Evolutionary conservation across 1,140 invertebrate species (phyloP).

Genomic region (Hylyphantes graminicola): DNA sequence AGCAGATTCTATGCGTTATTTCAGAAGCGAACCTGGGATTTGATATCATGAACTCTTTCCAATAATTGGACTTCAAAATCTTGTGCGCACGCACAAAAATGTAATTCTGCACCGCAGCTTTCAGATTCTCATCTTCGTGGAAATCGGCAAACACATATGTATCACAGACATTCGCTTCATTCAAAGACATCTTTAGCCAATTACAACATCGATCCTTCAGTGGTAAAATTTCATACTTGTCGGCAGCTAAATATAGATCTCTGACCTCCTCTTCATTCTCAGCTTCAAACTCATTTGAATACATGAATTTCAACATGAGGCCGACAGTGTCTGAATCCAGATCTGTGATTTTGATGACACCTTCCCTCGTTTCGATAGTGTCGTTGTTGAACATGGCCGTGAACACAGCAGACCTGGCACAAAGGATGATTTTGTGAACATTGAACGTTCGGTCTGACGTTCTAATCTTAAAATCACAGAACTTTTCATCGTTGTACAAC

Average conservation of each 20-base stretch:
- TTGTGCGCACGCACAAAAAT: not conserved
- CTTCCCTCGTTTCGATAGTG: slow-evolving; percentile 11
- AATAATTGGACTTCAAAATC: not conserved
- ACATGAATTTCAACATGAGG: not conserved
- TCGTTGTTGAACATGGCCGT: slow-evolving; percentile 66
- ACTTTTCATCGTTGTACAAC: not conserved
- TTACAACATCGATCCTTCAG: not conserved
- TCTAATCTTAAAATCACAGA: slow-evolving; percentile 65
- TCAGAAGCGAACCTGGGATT: not conserved
- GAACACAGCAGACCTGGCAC: slow-evolving; percentile 67
- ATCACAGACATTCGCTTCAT: not conserved
- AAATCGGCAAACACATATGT: not conserved
- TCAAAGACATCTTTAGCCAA: not conserved
- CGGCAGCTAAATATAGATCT: not conserved
- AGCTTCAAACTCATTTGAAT: not conserved
- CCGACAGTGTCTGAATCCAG: not conserved
- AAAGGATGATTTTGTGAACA: slow-evolving; percentile 65
- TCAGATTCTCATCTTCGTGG: slow-evolving; percentile 1
- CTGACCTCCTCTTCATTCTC: not conserved
- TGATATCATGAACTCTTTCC: not conserved
- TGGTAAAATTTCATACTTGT: not conserved
- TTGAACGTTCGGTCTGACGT: slow-evolving; percentile 62
- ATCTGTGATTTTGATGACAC: not conserved
- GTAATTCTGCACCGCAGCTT: not conserved
- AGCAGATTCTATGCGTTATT: not conserved